Evolutionary conservation across 2,113 vertebrate genomes (phyloP).

Genomic region (Scatophagus argus): DNA sequence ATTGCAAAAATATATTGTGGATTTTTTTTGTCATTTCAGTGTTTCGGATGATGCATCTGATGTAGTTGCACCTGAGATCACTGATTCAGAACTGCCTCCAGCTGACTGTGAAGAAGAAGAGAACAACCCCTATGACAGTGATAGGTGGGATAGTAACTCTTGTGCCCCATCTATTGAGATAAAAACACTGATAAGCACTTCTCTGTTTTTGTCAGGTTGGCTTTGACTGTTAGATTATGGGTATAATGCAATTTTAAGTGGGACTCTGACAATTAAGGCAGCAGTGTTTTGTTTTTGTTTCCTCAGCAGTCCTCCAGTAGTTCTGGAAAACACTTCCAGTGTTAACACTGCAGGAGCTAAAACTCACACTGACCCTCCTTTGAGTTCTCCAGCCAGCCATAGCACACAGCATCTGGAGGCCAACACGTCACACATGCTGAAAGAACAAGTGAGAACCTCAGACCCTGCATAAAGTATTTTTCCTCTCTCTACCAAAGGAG

Average conservation of each 20-base stretch:
- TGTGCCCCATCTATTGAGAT: neutral
- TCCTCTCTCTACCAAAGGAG: constrained; percentile 25
- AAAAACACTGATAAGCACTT: neutral
- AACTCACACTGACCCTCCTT: constrained; percentile 45
- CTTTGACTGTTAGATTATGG: neutral
- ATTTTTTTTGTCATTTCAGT: constrained; percentile 47
- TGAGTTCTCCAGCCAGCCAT: constrained; percentile 36
- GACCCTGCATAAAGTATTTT: constrained; percentile 10
- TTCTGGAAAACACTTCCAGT: constrained; percentile 80
- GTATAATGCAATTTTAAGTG: neutral
- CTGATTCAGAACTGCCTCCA: constrained; percentile 78
- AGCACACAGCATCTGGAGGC: constrained; percentile 51
- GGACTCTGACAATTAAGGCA: neutral
- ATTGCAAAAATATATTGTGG: neutral
- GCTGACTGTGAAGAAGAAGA: constrained; percentile 89
- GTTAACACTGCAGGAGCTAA: constrained; percentile 74
- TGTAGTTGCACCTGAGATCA: constrained; percentile 80
- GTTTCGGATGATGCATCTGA: constrained; percentile 82
- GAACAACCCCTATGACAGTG: constrained; percentile 84
- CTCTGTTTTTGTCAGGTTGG: neutral
- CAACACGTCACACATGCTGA: constrained; percentile 65
- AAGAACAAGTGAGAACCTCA: constrained; percentile 60
- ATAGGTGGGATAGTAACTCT: constrained; percentile 82
- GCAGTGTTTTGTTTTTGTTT: neutral
- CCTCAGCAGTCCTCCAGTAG: constrained; percentile 67